phyloP scores from a whole-genome alignment of 2,113 vertebrate species.

The Pygoscelis adeliae region DNA sequence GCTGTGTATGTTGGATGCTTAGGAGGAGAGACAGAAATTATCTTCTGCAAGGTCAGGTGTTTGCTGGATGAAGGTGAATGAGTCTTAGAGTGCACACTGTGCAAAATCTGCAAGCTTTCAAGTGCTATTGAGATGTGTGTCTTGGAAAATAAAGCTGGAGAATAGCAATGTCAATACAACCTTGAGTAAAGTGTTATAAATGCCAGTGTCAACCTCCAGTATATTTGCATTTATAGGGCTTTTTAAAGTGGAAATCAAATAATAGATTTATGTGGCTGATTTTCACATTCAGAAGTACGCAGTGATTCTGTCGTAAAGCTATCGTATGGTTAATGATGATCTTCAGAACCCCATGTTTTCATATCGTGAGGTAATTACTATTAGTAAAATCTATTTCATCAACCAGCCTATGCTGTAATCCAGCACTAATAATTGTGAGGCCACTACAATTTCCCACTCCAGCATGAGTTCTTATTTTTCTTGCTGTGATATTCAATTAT shows the following conservation, averaged over 20 bases:
- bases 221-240: constrained; percentile 51
- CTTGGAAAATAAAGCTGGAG: constrained; percentile 21
- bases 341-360: neutral
- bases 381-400: constrained; percentile 10
- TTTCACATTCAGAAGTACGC: neutral
- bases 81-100: neutral
- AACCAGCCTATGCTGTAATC: neutral
- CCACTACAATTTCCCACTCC: neutral
- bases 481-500: neutral
- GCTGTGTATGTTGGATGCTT: neutral
- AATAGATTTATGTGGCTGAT: constrained; percentile 23
- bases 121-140: neutral
- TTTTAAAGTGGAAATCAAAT: constrained; percentile 37
- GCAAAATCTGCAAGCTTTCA: constrained; percentile 26
- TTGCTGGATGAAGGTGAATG: constrained; percentile 15
- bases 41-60: neutral
- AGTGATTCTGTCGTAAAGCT: neutral
- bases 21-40: neutral
- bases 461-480: constrained; percentile 31
- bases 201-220: neutral
- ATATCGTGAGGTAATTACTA: neutral
- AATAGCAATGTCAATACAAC: constrained; percentile 26
- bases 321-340: neutral
- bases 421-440: neutral
- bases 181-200: constrained; percentile 34